A percentile compares a stretch with the other conserved stretches of the same genome.
Evolutionary conservation across 2,797 vertebrate genomes (phyloP).

Genomic region (Benthosema pterotum): DNA sequence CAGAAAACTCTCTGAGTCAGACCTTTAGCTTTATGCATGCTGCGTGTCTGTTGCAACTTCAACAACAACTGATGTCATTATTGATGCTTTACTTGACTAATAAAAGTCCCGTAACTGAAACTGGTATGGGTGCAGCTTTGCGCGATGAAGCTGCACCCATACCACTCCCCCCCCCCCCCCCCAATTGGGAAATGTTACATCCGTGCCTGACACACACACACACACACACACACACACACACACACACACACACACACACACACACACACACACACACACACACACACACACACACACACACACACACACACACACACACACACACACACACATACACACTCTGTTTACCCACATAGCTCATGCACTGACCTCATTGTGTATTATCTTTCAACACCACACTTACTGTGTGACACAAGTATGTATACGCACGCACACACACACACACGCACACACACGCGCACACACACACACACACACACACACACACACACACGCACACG

Average conservation of each 20-base stretch:
- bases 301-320: conserved; percentile 10
- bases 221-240: conserved; percentile 14
- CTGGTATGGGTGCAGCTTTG: too few relatives aligned
- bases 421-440: neutral
- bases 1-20: too few relatives aligned
- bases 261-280: conserved; percentile 4
- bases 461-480: neutral
- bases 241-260: conserved; percentile 2
- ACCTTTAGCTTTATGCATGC: too few relatives aligned
- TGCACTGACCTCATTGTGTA: conserved; percentile 8
- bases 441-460: neutral
- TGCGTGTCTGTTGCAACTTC: too few relatives aligned
- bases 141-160: too few relatives aligned
- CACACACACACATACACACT: neutral
- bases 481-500: neutral
- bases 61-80: too few relatives aligned
- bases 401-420: neutral
- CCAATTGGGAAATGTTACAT: too few relatives aligned
- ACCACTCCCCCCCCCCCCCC: too few relatives aligned
- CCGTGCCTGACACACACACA: conserved; percentile 2
- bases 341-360: neutral
- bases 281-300: conserved; percentile 1
- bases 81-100: too few relatives aligned
- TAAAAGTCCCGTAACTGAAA: too few relatives aligned
- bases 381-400: neutral